Conservation (phyloP, 2,797 vertebrate species). For the Lophius americanus region DNA sequence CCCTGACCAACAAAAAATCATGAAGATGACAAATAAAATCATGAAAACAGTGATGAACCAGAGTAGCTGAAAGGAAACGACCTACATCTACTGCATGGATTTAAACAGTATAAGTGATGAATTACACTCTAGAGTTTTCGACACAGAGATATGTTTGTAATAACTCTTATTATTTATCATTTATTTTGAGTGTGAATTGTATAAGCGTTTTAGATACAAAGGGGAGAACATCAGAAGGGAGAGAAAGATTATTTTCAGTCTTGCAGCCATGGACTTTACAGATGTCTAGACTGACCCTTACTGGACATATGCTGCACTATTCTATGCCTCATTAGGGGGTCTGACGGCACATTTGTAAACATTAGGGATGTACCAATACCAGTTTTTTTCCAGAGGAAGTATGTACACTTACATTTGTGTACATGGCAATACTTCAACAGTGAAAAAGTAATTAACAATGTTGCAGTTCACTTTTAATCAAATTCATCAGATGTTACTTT, state of each 20-base stretch:
- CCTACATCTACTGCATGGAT: background rate
- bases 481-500: too few relatives aligned
- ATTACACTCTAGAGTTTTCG: background rate
- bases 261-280: constrained; percentile 21
- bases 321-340: constrained; percentile 9
- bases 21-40: constrained; percentile 11
- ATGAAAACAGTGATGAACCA: background rate
- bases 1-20: constrained; percentile 8
- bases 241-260: constrained; percentile 40
- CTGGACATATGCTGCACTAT: constrained; percentile 18
- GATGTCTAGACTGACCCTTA: constrained; percentile 27
- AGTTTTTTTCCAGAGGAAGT: too few relatives aligned
- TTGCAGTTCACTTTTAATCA: too few relatives aligned
- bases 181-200: background rate
- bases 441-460: too few relatives aligned
- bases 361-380: too few relatives aligned
- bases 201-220: too few relatives aligned
- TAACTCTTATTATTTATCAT: background rate
- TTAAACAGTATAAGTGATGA: background rate
- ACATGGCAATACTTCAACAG: too few relatives aligned
- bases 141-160: background rate
- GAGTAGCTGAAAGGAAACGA: background rate
- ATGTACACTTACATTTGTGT: too few relatives aligned
- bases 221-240: too few relatives aligned
- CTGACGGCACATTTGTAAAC: constrained; percentile 8